phyloP scores from a whole-genome alignment of 2,797 vertebrate species.

The Notoglanidium macrostoma region DNA sequence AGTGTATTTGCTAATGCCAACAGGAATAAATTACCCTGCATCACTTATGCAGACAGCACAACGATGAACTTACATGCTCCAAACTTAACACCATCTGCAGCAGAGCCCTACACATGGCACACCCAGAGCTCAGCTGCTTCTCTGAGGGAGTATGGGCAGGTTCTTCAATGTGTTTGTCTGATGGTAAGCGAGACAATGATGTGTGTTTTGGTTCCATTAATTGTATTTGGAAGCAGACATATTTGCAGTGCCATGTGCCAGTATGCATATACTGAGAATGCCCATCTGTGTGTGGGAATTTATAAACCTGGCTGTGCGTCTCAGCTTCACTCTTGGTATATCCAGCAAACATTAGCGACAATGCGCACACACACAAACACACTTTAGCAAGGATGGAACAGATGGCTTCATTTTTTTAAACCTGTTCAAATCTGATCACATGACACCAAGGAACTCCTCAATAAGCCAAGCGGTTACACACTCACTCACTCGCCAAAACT shows the following conservation, averaged over 20 bases:
- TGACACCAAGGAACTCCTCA: conserved; percentile 41
- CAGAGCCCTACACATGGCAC: background rate
- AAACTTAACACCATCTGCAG: conserved; percentile 56
- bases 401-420: conserved; percentile 47
- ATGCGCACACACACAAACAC: conserved; percentile 18
- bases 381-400: conserved; percentile 35
- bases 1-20: conserved; percentile 63
- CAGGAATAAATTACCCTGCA: conserved; percentile 60
- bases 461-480: conserved; percentile 28
- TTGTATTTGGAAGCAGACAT: conserved; percentile 5
- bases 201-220: conserved; percentile 26
- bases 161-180: conserved; percentile 25
- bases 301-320: conserved; percentile 35
- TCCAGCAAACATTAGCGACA: conserved; percentile 29
- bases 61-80: conserved; percentile 52
- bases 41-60: conserved; percentile 49
- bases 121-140: conserved; percentile 27
- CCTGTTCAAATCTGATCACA: conserved; percentile 42
- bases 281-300: conserved; percentile 42
- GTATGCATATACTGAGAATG: conserved; percentile 23
- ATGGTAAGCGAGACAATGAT: background rate
- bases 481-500: conserved; percentile 28
- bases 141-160: conserved; percentile 5
- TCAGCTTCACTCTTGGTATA: conserved; percentile 23
- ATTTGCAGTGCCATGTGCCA: conserved; percentile 25